These are phyloP conservation scores for Gymnogyps californianus DNA, from an alignment of 2,113 vertebrate genomes.

Conservation along the genomic window DNA sequence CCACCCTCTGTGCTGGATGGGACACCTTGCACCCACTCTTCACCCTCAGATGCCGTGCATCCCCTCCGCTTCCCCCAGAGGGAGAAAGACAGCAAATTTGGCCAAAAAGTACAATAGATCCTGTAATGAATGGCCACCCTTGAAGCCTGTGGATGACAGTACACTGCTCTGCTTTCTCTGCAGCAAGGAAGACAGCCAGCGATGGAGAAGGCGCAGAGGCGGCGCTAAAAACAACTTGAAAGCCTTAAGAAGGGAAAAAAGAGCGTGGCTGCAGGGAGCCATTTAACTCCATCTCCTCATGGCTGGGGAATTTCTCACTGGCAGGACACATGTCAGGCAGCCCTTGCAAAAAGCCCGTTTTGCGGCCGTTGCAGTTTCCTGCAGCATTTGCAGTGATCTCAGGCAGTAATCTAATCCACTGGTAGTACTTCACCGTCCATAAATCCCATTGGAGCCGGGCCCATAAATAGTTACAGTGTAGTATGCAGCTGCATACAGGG, in stretches of 20 bases:
- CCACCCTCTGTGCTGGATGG: not conserved
- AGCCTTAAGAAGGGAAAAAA: not conserved
- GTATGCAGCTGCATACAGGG: constrained; percentile 20
- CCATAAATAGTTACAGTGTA: constrained; percentile 65
- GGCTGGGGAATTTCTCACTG: not conserved
- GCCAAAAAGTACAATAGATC: not conserved
- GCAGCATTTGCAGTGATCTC: not conserved
- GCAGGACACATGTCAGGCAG: not conserved
- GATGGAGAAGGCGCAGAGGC: not conserved
- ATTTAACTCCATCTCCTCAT: constrained; percentile 3
- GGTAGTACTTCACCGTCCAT: not conserved
- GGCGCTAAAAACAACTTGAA: not conserved
- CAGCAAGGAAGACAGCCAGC: not conserved
- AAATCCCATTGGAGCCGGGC: constrained; percentile 56
- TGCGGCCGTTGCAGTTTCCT: constrained; percentile 41
- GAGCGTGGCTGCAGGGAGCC: not conserved
- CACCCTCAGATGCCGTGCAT: not conserved
- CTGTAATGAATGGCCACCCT: not conserved
- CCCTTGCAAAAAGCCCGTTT: not conserved
- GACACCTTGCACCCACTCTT: not conserved
- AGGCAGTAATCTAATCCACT: constrained; percentile 55
- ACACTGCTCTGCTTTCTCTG: not conserved
- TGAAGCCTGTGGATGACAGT: not conserved
- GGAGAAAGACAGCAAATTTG: not conserved
- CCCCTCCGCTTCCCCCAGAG: not conserved